Conservation (phyloP, 2,888 invertebrate species). For the Dyspetes luteomarginatus region DNA sequence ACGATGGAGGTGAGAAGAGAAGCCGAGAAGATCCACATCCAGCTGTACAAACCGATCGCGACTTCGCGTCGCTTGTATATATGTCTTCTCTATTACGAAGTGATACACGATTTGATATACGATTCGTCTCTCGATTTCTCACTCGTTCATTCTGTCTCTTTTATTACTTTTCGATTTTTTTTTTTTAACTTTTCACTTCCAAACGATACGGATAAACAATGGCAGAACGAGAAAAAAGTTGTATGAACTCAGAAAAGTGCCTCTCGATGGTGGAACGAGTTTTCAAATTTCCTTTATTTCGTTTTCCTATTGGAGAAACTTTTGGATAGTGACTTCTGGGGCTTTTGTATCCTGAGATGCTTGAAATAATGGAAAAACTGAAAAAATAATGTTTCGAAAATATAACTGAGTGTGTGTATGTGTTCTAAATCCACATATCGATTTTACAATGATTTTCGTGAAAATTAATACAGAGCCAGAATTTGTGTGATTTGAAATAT, state of each 20-base stretch:
- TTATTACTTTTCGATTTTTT: neutral
- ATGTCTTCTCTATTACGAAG: neutral
- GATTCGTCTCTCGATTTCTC: constrained; percentile 20
- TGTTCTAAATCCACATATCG: too few species aligned
- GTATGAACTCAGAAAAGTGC: neutral
- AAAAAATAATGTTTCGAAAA: too few species aligned
- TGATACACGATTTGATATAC: constrained; percentile 24
- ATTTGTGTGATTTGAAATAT: too few species aligned
- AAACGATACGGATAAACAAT: too few species aligned
- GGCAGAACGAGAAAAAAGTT: neutral
- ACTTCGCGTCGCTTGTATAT: constrained; percentile 2
- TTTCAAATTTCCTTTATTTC: neutral
- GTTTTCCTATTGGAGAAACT: neutral
- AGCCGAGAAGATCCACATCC: neutral
- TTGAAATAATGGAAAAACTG: too few species aligned
- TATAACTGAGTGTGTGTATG: too few species aligned
- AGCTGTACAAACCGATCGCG: constrained; percentile 26
- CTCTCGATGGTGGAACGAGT: neutral
- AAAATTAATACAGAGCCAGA: too few species aligned
- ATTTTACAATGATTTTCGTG: too few species aligned
- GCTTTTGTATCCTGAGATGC: too few species aligned
- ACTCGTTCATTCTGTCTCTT: neutral
- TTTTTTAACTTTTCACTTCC: neutral
- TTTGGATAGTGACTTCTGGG: too few species aligned
- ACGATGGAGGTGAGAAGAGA: neutral